Percentiles rank a stretch among this genome's conserved stretches.
phyloP scores from a whole-genome alignment of 2,888 invertebrate genomes.

The Drosophila helvetica region DNA sequence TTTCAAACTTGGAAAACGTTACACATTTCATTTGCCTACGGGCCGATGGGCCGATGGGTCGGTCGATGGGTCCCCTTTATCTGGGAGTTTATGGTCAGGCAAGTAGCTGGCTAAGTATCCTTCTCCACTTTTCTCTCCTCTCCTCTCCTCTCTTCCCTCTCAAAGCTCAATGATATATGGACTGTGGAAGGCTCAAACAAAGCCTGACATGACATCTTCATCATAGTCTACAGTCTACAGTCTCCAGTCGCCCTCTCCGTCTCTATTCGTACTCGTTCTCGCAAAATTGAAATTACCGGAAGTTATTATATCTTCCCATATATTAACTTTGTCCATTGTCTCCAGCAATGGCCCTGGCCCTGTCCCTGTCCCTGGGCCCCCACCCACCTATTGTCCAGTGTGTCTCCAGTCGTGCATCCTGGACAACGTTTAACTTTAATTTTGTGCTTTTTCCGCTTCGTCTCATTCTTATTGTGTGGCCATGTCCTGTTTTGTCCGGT shows the following conservation, averaged over 20 bases:
- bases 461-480: constrained; percentile 78
- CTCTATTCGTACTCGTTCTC: constrained; percentile 45
- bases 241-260: neutral
- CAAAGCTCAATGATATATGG: constrained; percentile 59
- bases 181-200: constrained; percentile 54
- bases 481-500: constrained; percentile 47
- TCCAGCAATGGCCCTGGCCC: constrained; percentile 41
- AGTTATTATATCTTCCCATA: constrained; percentile 83
- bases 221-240: constrained; percentile 13
- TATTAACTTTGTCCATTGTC: constrained; percentile 75
- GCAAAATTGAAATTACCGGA: constrained; percentile 81
- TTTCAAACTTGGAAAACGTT: constrained; percentile 71
- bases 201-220: constrained; percentile 63
- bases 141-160: neutral
- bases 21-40: constrained; percentile 77
- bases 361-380: constrained; percentile 9
- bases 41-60: constrained; percentile 2
- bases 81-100: constrained; percentile 53
- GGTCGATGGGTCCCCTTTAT: constrained; percentile 27
- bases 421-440: constrained; percentile 82
- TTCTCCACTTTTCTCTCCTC: neutral
- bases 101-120: constrained; percentile 40
- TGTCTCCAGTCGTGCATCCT: constrained; percentile 75
- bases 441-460: constrained; percentile 83
- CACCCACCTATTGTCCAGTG: constrained; percentile 39